Conservation (phyloP, 2,797 vertebrate genomes). For the Melanotaenia pygmaea region DNA sequence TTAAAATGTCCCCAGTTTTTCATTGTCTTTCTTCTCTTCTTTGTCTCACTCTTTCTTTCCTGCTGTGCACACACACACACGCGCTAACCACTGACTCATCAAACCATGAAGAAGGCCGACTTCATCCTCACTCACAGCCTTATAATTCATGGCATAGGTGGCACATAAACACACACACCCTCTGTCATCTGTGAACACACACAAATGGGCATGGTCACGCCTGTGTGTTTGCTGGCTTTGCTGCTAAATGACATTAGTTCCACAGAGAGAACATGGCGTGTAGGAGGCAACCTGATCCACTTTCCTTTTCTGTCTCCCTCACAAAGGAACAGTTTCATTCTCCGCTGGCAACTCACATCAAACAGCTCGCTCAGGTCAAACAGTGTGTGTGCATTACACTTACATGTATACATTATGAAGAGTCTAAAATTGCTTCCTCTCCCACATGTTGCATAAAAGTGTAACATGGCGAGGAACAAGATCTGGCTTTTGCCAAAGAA, state of each 20-base stretch:
- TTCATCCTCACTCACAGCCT: slow-evolving; percentile 62
- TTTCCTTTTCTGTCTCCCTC: slow-evolving; percentile 73
- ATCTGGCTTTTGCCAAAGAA: slow-evolving; percentile 44
- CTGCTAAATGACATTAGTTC: slow-evolving; percentile 81
- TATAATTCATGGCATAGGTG: slow-evolving; percentile 72
- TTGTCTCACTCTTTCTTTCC: slow-evolving; percentile 45
- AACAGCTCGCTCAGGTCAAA: slow-evolving; percentile 68
- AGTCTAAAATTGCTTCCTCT: slow-evolving; percentile 20
- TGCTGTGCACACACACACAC: slow-evolving; percentile 39
- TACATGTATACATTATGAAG: slow-evolving; percentile 26
- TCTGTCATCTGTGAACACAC: slow-evolving; percentile 38
- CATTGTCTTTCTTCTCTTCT: slow-evolving; percentile 42
- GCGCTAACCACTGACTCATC: slow-evolving; percentile 70
- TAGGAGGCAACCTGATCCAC: slow-evolving; percentile 81
- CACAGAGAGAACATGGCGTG: slow-evolving; percentile 78
- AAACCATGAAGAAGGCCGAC: slow-evolving; percentile 69
- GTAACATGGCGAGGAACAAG: slow-evolving; percentile 30
- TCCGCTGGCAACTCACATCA: slow-evolving; percentile 69
- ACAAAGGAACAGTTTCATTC: slow-evolving; percentile 82
- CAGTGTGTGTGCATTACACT: slow-evolving; percentile 35
- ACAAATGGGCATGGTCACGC: slow-evolving; percentile 70
- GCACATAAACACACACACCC: slow-evolving; percentile 56
- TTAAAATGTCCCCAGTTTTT: slow-evolving; percentile 44
- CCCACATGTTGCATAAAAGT: slow-evolving; percentile 33
- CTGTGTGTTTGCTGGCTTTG: slow-evolving; percentile 77